Evolutionary conservation across 2,113 vertebrate species (phyloP), one percentile per base, ranked within the genome.

Genomic region (Todiramphus saurophagus): DNA sequence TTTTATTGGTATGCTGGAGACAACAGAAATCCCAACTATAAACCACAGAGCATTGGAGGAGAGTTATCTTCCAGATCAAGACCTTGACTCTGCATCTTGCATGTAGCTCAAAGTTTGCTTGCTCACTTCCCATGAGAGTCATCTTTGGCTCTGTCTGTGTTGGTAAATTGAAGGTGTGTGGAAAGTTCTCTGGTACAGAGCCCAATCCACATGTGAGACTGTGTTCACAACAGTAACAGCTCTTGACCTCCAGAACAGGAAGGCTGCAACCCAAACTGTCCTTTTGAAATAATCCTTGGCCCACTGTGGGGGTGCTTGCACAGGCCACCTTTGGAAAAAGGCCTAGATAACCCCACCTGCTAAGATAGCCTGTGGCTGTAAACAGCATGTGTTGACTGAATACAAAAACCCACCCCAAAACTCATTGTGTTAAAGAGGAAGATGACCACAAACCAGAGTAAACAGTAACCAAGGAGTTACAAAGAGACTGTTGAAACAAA

Each of bases 141-240:
- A 87, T 83, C 53, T 77, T 79, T 78, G 73, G 46, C 80, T 90
- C 31, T 2, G 3, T 35, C 86, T 51, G 7, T 63, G n/a, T 13
- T 59, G 83, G 76, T 93, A 90, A 94, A 91, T 95, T 89, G 81
- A 90, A 94, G 94, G 91, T 95, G 64, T 43, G 63, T 90, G 50
- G 84, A 89, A 33, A 64, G 73, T 60, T 92, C 25, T 74, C 60
- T 86, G 86, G 80, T 80, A 67, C 33, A 24, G 55, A 92, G 76
- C 64, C 67, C 68, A 90, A 86, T 7, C 23, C 80, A 78, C 60
- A 60, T 33, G 68, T 56, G 48, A 89, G 66, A 73, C 83, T 63
- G 14, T 69, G 70, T 95, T 64, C 64, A 46, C 51, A 35, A 53
- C 33, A 33, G 74, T 86, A 90, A 86, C 33, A 35, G 30, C 41